Evolutionary conservation across 2,888 invertebrate genomes (phyloP), one percentile per base, ranked within the genome.

Genomic region (Entomobrya proxima): DNA sequence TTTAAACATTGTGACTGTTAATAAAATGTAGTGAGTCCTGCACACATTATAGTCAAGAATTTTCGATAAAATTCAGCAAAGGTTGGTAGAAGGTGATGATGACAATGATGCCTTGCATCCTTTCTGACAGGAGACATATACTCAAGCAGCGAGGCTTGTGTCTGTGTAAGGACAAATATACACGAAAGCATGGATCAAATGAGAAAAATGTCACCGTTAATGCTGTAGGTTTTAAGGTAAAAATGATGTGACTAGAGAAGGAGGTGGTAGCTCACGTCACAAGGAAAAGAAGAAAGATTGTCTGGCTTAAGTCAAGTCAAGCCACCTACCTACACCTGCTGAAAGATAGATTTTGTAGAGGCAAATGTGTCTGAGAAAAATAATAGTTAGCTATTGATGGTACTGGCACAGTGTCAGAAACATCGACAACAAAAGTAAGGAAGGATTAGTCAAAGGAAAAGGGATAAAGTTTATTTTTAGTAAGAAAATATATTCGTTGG

Each of bases 251-350:
- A 64, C 18, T 21, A 32, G 9, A 13, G 47, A 2, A n/a, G 13
- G 47, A 37, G 64, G 35, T 58, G 58, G 47, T 47, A 18, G 37
- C 2, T 64, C 30, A 64, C 30, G 64, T 64, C 64, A 64, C 37
- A 6, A 37, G 35, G 18, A 37, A 21, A 37, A 64, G 32, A 18
- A 64, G 35, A 37, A 37, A 64, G 64, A 64, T 64, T 64, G 21
- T 9, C n/a, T 35, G 30, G 58, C 58, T 58, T 30, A 58, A 15
- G 32, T 58, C 15, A 4, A 58, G 11, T 27, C 24, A 24, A 11
- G 30, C 21, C 37, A 18, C 11, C 35, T 35, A 35, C 37, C 37
- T n/a, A n/a, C n/a, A n/a, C n/a, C n/a, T n/a, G n/a, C n/a, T 64
- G 35, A 18, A 64, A 18, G 64, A 32, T 37, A 15, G 18, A 55